A percentile compares a stretch with the other conserved stretches of the same genome.
phyloP scores from a whole-genome alignment of 2,113 vertebrate genomes.

The Notothenia coriiceps region DNA sequence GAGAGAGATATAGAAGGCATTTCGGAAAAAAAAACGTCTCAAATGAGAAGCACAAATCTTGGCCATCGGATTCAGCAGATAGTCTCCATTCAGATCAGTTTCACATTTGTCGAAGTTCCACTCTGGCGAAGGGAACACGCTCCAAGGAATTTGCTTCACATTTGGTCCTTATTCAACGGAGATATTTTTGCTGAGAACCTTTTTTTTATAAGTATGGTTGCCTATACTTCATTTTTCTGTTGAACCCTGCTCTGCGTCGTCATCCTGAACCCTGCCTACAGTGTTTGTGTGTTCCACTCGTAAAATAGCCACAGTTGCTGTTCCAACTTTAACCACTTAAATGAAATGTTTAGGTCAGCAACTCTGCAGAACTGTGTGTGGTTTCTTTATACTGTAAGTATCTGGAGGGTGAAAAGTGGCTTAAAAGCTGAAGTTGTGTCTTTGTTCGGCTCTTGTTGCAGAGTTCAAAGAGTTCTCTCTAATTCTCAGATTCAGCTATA shows the following conservation, averaged over 20 bases:
- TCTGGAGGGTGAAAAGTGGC: slow-evolving; percentile 60
- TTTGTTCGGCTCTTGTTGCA: slow-evolving; percentile 62
- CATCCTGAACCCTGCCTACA: slow-evolving; percentile 17
- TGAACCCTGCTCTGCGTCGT: slow-evolving; percentile 19
- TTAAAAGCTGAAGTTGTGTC: slow-evolving; percentile 60
- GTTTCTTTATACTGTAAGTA: slow-evolving; percentile 27
- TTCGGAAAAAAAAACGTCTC: slow-evolving; percentile 3
- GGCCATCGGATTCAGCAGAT: slow-evolving; percentile 25
- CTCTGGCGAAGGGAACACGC: slow-evolving; percentile 14
- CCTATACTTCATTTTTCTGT: not conserved
- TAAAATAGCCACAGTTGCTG: slow-evolving; percentile 59
- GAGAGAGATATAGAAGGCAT: slow-evolving; percentile 1
- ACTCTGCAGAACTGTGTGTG: slow-evolving; percentile 9
- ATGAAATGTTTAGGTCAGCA: slow-evolving; percentile 74
- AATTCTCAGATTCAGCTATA: slow-evolving; percentile 66
- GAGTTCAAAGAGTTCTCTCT: slow-evolving; percentile 68
- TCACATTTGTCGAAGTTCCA: slow-evolving; percentile 21
- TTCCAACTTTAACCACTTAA: slow-evolving; percentile 51
- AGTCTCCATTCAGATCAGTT: slow-evolving; percentile 17
- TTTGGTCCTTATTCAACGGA: slow-evolving; percentile 28
- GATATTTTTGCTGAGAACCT: slow-evolving; percentile 5
- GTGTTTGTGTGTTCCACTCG: slow-evolving; percentile 32
- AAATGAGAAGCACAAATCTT: slow-evolving; percentile 41
- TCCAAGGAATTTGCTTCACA: slow-evolving; percentile 41
- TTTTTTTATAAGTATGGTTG: slow-evolving; percentile 7